These are phyloP conservation scores for Dicentrarchus labrax DNA, from an alignment of 2,113 vertebrate species.

Conservation along the genomic window DNA sequence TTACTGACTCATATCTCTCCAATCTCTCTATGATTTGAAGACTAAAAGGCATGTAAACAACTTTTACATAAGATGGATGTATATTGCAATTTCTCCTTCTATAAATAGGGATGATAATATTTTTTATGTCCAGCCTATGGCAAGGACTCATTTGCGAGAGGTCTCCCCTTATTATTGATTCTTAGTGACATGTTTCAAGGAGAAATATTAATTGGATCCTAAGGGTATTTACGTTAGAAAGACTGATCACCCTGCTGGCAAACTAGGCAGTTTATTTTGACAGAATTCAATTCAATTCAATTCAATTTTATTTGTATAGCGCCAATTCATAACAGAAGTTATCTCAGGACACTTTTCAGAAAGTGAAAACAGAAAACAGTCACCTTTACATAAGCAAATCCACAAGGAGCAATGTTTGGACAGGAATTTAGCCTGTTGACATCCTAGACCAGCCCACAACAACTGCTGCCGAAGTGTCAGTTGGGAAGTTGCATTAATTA, in stretches of 20 bases:
- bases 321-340: too few species aligned
- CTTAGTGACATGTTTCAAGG: background rate
- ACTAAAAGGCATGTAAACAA: background rate
- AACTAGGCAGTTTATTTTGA: background rate
- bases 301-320: too few species aligned
- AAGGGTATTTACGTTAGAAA: background rate
- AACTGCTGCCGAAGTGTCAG: background rate
- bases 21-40: background rate
- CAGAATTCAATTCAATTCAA: too few species aligned
- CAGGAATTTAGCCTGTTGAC: background rate
- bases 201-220: background rate
- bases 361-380: too few species aligned
- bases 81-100: background rate
- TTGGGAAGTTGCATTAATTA: background rate
- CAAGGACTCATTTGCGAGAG: conserved; percentile 1
- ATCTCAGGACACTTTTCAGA: too few species aligned
- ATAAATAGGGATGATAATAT: conserved; percentile 4
- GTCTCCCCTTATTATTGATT: conserved; percentile 4
- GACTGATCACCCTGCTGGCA: background rate
- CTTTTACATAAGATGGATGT: background rate
- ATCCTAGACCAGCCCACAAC: background rate
- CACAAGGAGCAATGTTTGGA: background rate
- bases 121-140: conserved; percentile 1
- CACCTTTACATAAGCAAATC: background rate
- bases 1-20: background rate